These are phyloP conservation scores for Patella caerulea DNA, from an alignment of 2,888 invertebrate species.

Conservation along the genomic window DNA sequence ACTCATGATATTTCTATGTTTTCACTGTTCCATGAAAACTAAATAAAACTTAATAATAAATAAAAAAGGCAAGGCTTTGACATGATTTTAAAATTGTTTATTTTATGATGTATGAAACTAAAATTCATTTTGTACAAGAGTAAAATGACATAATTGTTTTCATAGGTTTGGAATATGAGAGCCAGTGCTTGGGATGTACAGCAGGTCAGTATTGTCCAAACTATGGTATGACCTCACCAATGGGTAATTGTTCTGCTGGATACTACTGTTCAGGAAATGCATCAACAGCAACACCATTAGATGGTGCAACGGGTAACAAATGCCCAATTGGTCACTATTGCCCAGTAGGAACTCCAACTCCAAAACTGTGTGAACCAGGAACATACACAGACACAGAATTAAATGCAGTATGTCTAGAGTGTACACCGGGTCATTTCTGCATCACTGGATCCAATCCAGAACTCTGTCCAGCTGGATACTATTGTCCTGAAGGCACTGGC, in stretches of 20 bases:
- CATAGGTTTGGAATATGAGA: conserved; percentile 51
- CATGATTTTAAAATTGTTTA: neutral
- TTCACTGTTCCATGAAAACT: no score
- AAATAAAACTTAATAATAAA: no score
- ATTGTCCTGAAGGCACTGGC: conserved; percentile 60
- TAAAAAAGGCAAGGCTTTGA: no score
- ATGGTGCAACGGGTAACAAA: conserved; percentile 54
- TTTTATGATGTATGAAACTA: neutral
- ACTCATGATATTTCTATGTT: no score
- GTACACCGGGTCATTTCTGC: conserved; percentile 64
- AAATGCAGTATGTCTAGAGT: conserved; percentile 51
- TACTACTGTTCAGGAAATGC: conserved; percentile 58
- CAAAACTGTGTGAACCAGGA: conserved; percentile 59
- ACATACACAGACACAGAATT: conserved; percentile 54
- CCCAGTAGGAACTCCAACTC: conserved; percentile 54
- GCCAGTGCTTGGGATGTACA: conserved; percentile 62
- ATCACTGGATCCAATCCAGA: conserved; percentile 53
- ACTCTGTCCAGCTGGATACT: conserved; percentile 63
- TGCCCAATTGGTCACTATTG: conserved; percentile 62
- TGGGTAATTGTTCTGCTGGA: conserved; percentile 57
- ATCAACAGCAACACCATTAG: conserved; percentile 47
- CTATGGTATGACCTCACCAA: conserved; percentile 52
- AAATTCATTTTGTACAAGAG: neutral
- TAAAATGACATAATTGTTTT: conserved; percentile 5
- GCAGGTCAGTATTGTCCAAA: conserved; percentile 62